Percentiles rank a stretch among this genome's conserved stretches.
phyloP scores from a whole-genome alignment of 2,797 vertebrate genomes.

The Cuculus canorus region DNA sequence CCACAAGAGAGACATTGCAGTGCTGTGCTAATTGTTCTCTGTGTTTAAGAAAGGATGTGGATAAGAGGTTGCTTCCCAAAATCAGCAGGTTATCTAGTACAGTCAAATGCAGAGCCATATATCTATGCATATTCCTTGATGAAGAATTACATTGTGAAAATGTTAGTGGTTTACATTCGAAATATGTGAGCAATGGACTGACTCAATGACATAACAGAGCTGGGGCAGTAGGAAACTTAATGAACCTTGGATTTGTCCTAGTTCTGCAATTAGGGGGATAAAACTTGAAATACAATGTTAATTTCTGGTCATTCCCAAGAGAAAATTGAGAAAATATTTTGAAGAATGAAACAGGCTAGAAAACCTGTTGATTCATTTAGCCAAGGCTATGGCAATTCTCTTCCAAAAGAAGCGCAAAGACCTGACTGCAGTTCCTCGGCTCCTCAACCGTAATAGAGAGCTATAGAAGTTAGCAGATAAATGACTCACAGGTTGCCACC shows the following conservation, averaged over 20 bases:
- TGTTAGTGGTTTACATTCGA: not conserved
- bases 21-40: not conserved
- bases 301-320: not conserved
- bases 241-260: not conserved
- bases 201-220: not conserved
- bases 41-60: not conserved
- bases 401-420: not conserved
- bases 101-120: not conserved
- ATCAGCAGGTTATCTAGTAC: not conserved
- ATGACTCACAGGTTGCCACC: not conserved
- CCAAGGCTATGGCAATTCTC: not conserved
- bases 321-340: not conserved
- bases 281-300: not conserved
- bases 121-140: not conserved
- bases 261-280: not conserved
- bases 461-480: not conserved
- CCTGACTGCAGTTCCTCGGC: fast-evolving
- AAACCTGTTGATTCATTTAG: not conserved
- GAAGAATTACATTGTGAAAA: not conserved
- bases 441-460: not conserved
- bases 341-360: not conserved
- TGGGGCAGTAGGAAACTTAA: not conserved
- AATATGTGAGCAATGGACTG: not conserved
- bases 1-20: not conserved
- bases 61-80: not conserved